Conservation (phyloP, 2,113 vertebrate genomes). For the Antigone vipio region DNA sequence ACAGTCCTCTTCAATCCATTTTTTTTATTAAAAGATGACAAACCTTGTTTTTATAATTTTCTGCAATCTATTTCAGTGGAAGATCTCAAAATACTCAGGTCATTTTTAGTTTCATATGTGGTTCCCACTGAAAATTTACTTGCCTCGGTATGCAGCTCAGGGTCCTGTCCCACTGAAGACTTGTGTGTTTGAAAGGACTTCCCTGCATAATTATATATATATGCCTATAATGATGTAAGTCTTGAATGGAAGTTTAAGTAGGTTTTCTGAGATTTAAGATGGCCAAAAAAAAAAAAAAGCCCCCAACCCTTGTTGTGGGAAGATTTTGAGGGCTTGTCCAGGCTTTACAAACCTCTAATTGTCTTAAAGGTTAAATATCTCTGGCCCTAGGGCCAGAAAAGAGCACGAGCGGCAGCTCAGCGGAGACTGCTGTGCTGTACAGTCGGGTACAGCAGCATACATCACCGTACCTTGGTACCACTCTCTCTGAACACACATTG, state of each 20-base stretch:
- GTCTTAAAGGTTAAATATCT: background rate
- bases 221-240: background rate
- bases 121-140: background rate
- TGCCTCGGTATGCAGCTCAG: background rate
- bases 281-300: background rate
- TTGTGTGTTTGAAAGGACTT: background rate
- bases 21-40: background rate
- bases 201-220: background rate
- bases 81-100: background rate
- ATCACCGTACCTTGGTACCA: accelerated
- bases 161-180: background rate
- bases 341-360: background rate
- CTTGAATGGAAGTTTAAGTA: background rate
- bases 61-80: background rate
- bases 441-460: background rate
- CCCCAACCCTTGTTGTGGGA: background rate
- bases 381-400: accelerated
- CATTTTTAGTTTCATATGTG: background rate
- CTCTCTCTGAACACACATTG: accelerated
- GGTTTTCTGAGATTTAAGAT: background rate
- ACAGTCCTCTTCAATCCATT: background rate
- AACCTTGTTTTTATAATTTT: background rate
- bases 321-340: background rate
- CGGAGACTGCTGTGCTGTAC: background rate
- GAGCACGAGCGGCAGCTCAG: background rate